A percentile compares a stretch with the other conserved stretches of the same genome.
phyloP scores from a whole-genome alignment of 2,797 vertebrate genomes.

The Sorex maritimensis region DNA sequence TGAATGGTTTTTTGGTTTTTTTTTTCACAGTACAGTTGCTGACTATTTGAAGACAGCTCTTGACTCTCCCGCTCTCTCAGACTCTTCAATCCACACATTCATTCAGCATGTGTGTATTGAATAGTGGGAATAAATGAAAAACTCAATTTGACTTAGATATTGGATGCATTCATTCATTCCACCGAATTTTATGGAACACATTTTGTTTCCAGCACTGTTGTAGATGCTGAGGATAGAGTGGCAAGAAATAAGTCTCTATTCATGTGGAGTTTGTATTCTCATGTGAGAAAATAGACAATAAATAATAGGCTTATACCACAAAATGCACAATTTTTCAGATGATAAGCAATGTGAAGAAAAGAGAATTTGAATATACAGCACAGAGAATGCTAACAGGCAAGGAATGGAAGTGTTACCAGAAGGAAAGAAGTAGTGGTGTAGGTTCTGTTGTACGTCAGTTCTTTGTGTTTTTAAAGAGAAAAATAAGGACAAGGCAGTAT shows the following conservation, averaged over 20 bases:
- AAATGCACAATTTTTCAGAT: not conserved
- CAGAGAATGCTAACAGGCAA: not conserved
- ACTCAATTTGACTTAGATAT: not conserved
- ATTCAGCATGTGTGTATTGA: not conserved
- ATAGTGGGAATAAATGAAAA: not conserved
- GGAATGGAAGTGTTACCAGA: too few relatives aligned
- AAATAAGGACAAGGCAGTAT: not conserved
- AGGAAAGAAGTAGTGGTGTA: too few relatives aligned
- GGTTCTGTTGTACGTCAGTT: too few relatives aligned
- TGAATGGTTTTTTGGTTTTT: too few relatives aligned
- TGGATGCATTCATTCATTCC: not conserved
- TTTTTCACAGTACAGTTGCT: not conserved
- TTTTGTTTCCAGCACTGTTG: not conserved
- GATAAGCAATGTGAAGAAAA: not conserved
- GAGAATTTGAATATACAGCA: not conserved
- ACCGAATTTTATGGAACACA: not conserved
- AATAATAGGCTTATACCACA: not conserved
- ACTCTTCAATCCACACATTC: not conserved
- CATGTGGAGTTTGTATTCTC: not conserved
- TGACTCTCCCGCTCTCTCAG: not conserved
- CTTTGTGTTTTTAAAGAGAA: not conserved
- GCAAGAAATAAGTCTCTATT: not conserved
- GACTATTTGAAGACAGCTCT: conserved; percentile 11
- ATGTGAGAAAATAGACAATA: not conserved
- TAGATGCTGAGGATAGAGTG: not conserved